These are phyloP conservation scores for Gymnarchus niloticus DNA, from an alignment of 2,113 vertebrate genomes.

Conservation along the genomic window DNA sequence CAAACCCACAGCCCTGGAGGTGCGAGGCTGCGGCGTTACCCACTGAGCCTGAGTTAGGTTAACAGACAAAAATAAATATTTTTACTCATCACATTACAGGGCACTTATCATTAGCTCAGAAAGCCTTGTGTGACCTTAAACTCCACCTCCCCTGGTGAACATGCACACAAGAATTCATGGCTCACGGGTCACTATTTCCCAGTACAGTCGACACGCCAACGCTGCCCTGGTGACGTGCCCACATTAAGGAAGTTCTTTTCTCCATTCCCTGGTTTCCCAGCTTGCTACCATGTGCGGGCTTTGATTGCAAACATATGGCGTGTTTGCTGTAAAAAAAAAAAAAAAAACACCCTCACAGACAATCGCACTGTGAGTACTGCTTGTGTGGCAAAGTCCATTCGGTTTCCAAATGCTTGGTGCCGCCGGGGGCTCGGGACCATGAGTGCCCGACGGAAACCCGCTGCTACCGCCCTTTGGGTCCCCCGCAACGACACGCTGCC, in stretches of 20 bases:
- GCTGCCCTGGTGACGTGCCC: not conserved
- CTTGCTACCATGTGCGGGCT: conserved; percentile 51
- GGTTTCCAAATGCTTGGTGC: not conserved
- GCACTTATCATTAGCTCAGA: not conserved
- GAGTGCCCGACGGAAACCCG: not conserved
- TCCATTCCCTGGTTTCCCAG: conserved; percentile 50
- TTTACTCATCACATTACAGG: not conserved
- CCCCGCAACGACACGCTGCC: conserved; percentile 10
- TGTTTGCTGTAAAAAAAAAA: not conserved
- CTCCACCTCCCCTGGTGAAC: not conserved
- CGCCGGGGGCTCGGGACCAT: not conserved
- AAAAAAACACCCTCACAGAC: not conserved
- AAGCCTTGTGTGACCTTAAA: not conserved
- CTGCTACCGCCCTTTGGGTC: not conserved
- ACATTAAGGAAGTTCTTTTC: conserved; percentile 26
- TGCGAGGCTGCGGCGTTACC: too few relatives aligned
- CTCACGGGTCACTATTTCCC: not conserved
- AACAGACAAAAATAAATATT: not conserved
- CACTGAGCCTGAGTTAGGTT: not conserved
- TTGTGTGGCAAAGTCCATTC: not conserved
- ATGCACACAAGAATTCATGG: not conserved
- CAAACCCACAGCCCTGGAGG: not conserved
- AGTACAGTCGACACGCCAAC: not conserved
- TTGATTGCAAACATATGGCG: conserved; percentile 52
- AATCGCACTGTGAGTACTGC: not conserved